These are phyloP conservation scores for Cephus nigrinus DNA, from an alignment of 2,888 invertebrate species.

Conservation along the genomic window DNA sequence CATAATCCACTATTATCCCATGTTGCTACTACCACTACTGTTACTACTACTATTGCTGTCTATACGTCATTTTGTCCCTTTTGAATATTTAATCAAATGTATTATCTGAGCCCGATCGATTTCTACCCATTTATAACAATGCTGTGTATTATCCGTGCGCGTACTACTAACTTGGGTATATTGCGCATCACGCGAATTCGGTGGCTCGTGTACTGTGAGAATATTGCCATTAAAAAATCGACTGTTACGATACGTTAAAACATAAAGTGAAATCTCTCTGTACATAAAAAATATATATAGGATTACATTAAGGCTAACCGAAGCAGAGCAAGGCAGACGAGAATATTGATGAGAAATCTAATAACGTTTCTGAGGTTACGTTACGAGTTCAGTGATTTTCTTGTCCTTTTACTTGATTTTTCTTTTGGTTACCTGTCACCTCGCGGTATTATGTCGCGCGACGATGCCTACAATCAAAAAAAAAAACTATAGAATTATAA, in stretches of 20 bases:
- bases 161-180: neutral
- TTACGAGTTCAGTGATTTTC: neutral
- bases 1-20: neutral
- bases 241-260: neutral
- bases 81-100: neutral
- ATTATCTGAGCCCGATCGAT: neutral
- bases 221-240: neutral
- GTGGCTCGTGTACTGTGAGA: neutral
- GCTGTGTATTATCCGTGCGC: neutral
- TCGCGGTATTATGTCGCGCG: neutral
- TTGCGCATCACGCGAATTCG: neutral
- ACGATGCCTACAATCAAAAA: neutral
- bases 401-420: neutral
- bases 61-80: neutral
- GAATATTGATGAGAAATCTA: neutral
- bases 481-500: neutral
- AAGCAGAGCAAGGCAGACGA: neutral
- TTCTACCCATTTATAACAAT: neutral
- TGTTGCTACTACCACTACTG: neutral
- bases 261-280: neutral
- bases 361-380: neutral
- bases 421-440: neutral
- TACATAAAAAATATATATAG: neutral
- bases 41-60: neutral
- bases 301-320: neutral